Evolutionary conservation across 2,113 vertebrate genomes (phyloP), one percentile per base, ranked within the genome.

Genomic region (Myiozetetes cayanensis): DNA sequence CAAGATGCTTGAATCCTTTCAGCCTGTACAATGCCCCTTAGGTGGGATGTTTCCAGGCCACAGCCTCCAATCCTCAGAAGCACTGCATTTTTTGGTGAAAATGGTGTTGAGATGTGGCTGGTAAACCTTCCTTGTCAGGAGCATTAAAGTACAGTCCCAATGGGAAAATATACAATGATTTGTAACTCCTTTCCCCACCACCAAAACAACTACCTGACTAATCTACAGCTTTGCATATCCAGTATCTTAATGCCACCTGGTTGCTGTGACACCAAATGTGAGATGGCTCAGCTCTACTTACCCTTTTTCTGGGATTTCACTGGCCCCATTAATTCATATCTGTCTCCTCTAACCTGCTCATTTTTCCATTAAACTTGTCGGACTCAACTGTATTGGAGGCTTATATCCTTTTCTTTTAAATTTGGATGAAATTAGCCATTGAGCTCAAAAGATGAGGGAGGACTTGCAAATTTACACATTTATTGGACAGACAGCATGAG

Each of bases 1-100:
- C 44, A 23, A 68, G 43, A 31, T 71, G 1, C 43, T 87, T 67
- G 67, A 77, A 52, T 75, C 14, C 19, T 79, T 72, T 50, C 10
- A 10, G 30, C 0, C 0, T 23, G 30, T 43, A 18, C 1, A 3
- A 55, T 3, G 7, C 8, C 28, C 22, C 18, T 72, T 52, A n/a
- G 62, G 28, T 73, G 39, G 35, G 49, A 41, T 33, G 10, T 61
- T 78, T 87, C n/a, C 59, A 70, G 79, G 67, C 31, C 27, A 46
- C 27, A 37, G 53, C 7, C 56, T 56, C 52, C 37, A 12, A 1
- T 37, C 27, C n/a, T 75, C 41, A 43, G 65, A 55, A 44, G 9
- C 1, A 3, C 4, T 25, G 11, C 37, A 5, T 17, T 41, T 73
- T 90, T 74, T 4, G 1, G 18, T 68, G 56, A 52, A 43, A 71